phyloP scores from a whole-genome alignment of 2,888 invertebrate species.

The Fissipunctia ypsillon region DNA sequence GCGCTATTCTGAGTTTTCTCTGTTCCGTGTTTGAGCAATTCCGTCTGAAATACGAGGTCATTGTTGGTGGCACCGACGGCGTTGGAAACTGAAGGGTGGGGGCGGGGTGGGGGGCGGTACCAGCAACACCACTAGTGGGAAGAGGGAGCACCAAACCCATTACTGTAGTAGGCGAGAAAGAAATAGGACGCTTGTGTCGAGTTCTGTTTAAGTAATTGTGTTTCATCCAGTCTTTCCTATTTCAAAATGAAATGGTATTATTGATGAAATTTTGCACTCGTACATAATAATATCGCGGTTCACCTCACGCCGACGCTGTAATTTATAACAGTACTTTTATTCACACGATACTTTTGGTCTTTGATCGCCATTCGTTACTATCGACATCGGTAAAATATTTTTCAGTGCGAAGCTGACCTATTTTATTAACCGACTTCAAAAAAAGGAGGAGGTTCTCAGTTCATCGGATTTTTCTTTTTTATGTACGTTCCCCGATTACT shows the following conservation, averaged over 20 bases:
- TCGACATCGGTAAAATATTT: slow-evolving; percentile 38
- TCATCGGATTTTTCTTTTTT: no score
- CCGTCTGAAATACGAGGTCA: slow-evolving; percentile 90
- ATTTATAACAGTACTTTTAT: slow-evolving; percentile 48
- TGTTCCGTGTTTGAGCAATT: slow-evolving; percentile 90
- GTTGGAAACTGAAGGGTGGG: slow-evolving; percentile 80
- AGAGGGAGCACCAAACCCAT: slow-evolving; percentile 83
- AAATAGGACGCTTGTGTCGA: slow-evolving; percentile 87
- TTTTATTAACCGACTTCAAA: no score
- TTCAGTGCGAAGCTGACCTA: slow-evolving; percentile 36
- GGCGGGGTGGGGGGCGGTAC: slow-evolving; percentile 73
- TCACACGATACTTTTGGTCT: slow-evolving; percentile 50
- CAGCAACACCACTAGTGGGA: slow-evolving; percentile 74
- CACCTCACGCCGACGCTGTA: slow-evolving; percentile 33
- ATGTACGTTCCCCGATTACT: no score
- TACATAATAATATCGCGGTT: slow-evolving; percentile 59
- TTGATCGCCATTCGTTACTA: slow-evolving; percentile 39
- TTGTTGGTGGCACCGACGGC: slow-evolving; percentile 89
- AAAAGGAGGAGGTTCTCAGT: no score
- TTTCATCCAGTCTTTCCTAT: slow-evolving; percentile 84
- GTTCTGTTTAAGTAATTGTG: slow-evolving; percentile 89
- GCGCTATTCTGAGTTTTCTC: slow-evolving; percentile 86
- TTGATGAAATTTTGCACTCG: slow-evolving; percentile 71
- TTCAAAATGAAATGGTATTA: slow-evolving; percentile 75
- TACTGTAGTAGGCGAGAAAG: slow-evolving; percentile 88